Conservation (phyloP, 2,888 invertebrate species). For the Priocnemis perturbator region DNA sequence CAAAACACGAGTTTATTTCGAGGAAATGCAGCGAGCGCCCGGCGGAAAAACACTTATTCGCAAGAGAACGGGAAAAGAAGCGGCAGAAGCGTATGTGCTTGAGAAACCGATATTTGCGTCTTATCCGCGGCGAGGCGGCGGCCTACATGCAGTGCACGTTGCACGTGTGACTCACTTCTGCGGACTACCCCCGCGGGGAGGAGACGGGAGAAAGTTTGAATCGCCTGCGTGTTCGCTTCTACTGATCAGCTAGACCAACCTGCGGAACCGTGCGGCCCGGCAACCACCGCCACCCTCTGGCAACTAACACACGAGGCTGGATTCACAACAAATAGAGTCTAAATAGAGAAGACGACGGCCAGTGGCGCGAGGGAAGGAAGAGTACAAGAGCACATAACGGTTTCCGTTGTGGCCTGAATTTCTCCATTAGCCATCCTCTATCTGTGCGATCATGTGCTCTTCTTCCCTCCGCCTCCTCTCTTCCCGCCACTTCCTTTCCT, state of each 20-base stretch:
- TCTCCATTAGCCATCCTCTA: constrained; percentile 58
- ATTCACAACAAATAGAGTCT: constrained; percentile 57
- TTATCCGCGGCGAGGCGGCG: neutral
- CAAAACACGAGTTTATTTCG: no score
- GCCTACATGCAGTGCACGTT: no score
- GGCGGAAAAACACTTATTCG: no score
- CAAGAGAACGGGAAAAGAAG: no score
- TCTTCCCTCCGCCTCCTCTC: neutral
- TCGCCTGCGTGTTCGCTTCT: constrained; percentile 46
- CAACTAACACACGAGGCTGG: constrained; percentile 41
- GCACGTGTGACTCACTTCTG: constrained; percentile 36
- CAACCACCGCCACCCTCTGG: constrained; percentile 11
- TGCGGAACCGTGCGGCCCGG: no score
- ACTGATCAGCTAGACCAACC: neutral
- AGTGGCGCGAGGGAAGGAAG: constrained; percentile 23
- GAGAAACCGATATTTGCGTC: no score
- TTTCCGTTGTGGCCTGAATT: constrained; percentile 62
- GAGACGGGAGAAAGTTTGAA: constrained; percentile 41
- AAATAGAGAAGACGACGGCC: constrained; percentile 54
- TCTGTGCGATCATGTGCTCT: constrained; percentile 28
- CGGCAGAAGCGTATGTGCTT: no score
- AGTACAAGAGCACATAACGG: constrained; percentile 42
- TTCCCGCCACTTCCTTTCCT: neutral
- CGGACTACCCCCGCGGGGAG: constrained; percentile 26
- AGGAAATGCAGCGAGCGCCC: no score